These are phyloP conservation scores for Zaprionus lachaisei DNA, from an alignment of 1,140 invertebrate species.

Conservation along the genomic window DNA sequence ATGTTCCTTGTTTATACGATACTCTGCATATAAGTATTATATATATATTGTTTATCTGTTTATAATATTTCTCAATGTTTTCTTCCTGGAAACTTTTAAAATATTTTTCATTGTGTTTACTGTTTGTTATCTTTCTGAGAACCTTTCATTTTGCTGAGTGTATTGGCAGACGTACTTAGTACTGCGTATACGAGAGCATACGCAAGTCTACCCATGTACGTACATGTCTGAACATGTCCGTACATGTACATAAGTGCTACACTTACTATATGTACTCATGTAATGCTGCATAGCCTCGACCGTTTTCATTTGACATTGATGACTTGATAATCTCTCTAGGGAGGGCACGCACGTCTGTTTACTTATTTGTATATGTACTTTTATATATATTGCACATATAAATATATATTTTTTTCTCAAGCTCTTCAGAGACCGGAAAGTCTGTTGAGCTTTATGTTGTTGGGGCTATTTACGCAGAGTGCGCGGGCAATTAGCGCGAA, in stretches of 20 bases:
- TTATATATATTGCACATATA: conserved; percentile 2
- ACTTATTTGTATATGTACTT: conserved; percentile 16
- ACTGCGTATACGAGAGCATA: background rate
- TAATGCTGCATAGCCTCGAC: conserved; percentile 44
- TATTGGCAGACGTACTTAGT: background rate
- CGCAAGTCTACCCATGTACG: conserved; percentile 2
- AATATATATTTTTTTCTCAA: conserved; percentile 9
- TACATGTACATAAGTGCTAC: background rate
- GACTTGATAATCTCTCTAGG: conserved; percentile 40
- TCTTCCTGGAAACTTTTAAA: background rate
- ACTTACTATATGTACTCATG: conserved; percentile 12
- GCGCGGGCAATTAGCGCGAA: conserved; percentile 10
- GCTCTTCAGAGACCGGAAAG: conserved; percentile 33
- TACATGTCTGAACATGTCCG: background rate
- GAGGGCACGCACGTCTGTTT: conserved; percentile 23
- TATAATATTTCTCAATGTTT: background rate
- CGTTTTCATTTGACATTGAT: conserved; percentile 38
- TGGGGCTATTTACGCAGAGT: conserved; percentile 6
- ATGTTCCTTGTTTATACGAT: no score
- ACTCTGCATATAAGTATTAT: no score
- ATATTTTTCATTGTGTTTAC: background rate
- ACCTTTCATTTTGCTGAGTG: background rate
- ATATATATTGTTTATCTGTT: no score
- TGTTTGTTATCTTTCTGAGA: background rate
- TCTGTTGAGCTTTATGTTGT: conserved; percentile 12